phyloP scores from a whole-genome alignment of 2,797 vertebrate species.

The Enteromius trimaculatus region DNA sequence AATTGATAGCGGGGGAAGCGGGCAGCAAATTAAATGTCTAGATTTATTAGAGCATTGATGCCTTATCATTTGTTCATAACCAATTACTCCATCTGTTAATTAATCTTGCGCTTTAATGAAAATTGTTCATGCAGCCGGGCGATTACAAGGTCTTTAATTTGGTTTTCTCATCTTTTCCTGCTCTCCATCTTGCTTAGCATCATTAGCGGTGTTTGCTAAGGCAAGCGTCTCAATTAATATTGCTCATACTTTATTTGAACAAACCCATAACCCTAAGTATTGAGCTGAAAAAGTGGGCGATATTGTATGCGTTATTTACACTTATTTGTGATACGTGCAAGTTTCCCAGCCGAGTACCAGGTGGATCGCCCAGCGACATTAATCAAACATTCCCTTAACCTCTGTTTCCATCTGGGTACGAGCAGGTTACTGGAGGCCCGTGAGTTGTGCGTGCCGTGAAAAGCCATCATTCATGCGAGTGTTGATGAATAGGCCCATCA shows the following conservation, averaged over 20 bases:
- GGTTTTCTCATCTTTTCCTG: slow-evolving; percentile 31
- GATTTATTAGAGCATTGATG: slow-evolving; percentile 82
- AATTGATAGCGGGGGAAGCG: slow-evolving; percentile 80
- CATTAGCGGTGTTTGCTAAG: background rate
- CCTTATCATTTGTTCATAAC: slow-evolving; percentile 84
- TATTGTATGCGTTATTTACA: background rate
- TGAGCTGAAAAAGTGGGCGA: background rate
- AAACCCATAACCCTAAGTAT: background rate
- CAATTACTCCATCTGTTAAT: slow-evolving; percentile 85
- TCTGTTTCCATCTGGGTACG: slow-evolving; percentile 30
- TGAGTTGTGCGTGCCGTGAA: slow-evolving; percentile 47
- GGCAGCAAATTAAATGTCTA: slow-evolving; percentile 84
- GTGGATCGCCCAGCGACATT: slow-evolving; percentile 5
- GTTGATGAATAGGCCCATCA: slow-evolving; percentile 79
- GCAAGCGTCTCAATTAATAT: background rate
- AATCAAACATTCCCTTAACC: slow-evolving; percentile 72
- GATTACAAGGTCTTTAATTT: slow-evolving; percentile 49
- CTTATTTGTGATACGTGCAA: background rate
- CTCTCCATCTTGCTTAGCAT: background rate
- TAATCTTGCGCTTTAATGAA: slow-evolving; percentile 73
- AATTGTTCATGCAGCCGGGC: slow-evolving; percentile 59
- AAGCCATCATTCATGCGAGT: slow-evolving; percentile 73
- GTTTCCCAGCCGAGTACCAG: slow-evolving; percentile 27
- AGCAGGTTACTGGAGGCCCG: slow-evolving; percentile 46
- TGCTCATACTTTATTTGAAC: background rate